A percentile compares a stretch with the other conserved stretches of the same genome.
Conservation (phyloP, 1,140 invertebrate species). For the Macrostomum lignano region DNA sequence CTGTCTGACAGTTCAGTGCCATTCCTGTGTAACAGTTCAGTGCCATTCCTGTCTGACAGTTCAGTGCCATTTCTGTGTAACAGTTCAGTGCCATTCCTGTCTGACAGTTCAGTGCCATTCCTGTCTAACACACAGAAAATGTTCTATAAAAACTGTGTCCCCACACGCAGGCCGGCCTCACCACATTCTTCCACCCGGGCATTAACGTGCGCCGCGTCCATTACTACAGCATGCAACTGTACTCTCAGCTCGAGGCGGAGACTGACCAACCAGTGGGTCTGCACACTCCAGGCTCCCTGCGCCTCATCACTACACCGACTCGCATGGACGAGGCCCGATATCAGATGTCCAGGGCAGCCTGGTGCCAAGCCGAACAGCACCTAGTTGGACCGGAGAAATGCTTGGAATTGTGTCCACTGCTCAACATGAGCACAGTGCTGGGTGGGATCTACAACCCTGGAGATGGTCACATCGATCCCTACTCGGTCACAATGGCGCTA, state of each 20-base stretch:
- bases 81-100: too few relatives aligned
- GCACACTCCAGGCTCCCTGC: slow-evolving; percentile 17
- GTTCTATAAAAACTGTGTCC: too few relatives aligned
- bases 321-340: slow-evolving; percentile 20
- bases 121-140: too few relatives aligned
- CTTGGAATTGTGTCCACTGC: slow-evolving; percentile 14
- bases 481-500: slow-evolving; percentile 24
- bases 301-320: slow-evolving; percentile 13
- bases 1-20: too few relatives aligned
- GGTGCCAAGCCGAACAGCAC: slow-evolving; percentile 17
- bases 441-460: slow-evolving; percentile 20
- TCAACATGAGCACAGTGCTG: slow-evolving; percentile 20
- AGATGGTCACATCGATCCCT: slow-evolving; percentile 27
- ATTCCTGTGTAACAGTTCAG: too few relatives aligned
- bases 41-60: too few relatives aligned
- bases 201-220: slow-evolving; percentile 24
- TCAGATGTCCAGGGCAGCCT: slow-evolving; percentile 19
- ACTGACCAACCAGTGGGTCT: slow-evolving; percentile 20
- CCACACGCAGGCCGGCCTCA: too few relatives aligned
- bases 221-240: slow-evolving; percentile 21
- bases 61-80: too few relatives aligned
- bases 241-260: slow-evolving; percentile 15
- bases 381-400: slow-evolving; percentile 21
- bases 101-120: too few relatives aligned
- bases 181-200: slow-evolving; percentile 18